Evolutionary conservation across 2,113 vertebrate species (phyloP), one percentile per base, ranked within the genome.

Genomic region (Periophthalmus modestus): DNA sequence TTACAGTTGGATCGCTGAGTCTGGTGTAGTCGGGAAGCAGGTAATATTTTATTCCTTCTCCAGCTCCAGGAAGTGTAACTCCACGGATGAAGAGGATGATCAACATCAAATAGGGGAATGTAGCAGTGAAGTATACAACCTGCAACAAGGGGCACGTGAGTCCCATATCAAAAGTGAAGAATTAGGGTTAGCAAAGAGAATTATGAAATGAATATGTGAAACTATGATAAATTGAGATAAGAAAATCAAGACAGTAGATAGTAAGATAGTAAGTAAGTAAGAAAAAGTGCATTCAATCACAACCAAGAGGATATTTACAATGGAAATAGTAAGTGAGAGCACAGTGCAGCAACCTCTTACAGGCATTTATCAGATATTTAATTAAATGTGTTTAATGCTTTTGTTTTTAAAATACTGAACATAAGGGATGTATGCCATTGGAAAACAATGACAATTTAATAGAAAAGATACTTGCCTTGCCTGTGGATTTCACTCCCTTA

Each of bases 401-500:
- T 28, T 1, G 28, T 28, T 28, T 28, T 28, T 28, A 28, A 28
- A 28, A 43, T 52, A 52, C 16, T 19, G 0, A 57, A 57, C n/a
- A 57, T 4, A 18, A 52, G 18, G 5, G 16, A 52, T 19, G 48
- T 16, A 16, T 16, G 48, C 2, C 36, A 39, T 4, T 39, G 48
- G 48, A 10, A 43, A 43, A 39, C 2, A 39, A 43, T 39, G 16
- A 50, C 6, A 65, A 2, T 43, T 0, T 13, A 19, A 50, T 6
- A 57, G 34, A 21, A 28, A 16, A 5, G 52, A 1, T 3, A 16
- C 88, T 92, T 82, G 90, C 91, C 91, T 96, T 96, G 68, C 94
- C 94, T 13, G 86, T 92, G 47, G 84, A 89, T 87, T 95, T 97
- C 71, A 96, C 91, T 78, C 94, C 92, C 82, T 95, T 95, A 91